phyloP scores from a whole-genome alignment of 2,888 invertebrate genomes.

The Pegoplata infirma region DNA sequence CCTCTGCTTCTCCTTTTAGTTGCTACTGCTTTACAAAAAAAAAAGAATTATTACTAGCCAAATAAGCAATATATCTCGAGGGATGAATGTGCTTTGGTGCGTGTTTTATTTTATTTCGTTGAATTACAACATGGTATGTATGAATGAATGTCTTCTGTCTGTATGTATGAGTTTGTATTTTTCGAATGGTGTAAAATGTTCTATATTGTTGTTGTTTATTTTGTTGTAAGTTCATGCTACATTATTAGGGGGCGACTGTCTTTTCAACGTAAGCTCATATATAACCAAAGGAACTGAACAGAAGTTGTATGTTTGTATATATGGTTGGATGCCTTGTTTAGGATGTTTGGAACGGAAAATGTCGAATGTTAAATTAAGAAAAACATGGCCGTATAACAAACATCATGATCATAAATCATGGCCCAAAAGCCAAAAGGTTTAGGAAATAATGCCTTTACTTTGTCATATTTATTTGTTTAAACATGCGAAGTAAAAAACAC shows the following conservation, averaged over 20 bases:
- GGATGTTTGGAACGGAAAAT: constrained; percentile 68
- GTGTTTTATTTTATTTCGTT: constrained; percentile 77
- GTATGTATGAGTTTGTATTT: constrained; percentile 8
- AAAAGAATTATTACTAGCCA: constrained; percentile 76
- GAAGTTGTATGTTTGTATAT: constrained; percentile 45
- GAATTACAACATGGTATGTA: constrained; percentile 69
- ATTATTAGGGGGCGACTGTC: constrained; percentile 68
- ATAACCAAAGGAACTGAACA: constrained; percentile 32
- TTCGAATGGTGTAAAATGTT: constrained; percentile 41
- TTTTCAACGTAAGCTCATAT: constrained; percentile 65
- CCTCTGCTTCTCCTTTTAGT: constrained; percentile 19
- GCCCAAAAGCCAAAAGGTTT: constrained; percentile 61
- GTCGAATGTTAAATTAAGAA: constrained; percentile 70
- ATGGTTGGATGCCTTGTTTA: constrained; percentile 59
- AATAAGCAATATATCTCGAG: constrained; percentile 77
- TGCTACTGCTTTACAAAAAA: constrained; percentile 22
- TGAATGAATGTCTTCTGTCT: too few relatives aligned
- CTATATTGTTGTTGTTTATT: constrained; percentile 23
- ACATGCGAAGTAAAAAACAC: not conserved
- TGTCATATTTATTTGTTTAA: constrained; percentile 56
- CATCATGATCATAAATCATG: constrained; percentile 51
- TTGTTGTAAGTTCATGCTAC: constrained; percentile 59
- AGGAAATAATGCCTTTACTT: constrained; percentile 58
- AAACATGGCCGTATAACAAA: constrained; percentile 56
- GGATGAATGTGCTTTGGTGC: constrained; percentile 77